phyloP scores from a whole-genome alignment of 2,888 invertebrate species.

The Dexiosoma caninum region DNA sequence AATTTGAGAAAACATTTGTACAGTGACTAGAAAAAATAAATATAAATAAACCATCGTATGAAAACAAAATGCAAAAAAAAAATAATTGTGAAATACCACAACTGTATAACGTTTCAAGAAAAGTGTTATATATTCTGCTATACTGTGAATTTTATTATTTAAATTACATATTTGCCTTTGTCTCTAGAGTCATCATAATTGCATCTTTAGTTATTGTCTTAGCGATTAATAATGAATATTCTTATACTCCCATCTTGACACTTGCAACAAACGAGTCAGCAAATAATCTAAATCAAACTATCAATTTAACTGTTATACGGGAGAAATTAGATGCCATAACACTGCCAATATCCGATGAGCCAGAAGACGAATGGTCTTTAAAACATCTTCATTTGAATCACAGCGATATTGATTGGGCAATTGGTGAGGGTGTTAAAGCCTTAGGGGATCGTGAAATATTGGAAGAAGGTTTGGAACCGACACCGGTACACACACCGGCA shows the following conservation, averaged over 20 bases:
- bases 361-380: slow-evolving; percentile 69
- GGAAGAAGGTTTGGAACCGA: slow-evolving; percentile 78
- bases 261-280: slow-evolving; percentile 63
- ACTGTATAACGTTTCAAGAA: slow-evolving; percentile 12
- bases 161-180: background rate
- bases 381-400: slow-evolving; percentile 58
- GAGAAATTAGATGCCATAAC: slow-evolving; percentile 59
- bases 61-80: background rate
- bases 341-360: slow-evolving; percentile 70
- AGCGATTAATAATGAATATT: slow-evolving; percentile 49
- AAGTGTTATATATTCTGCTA: slow-evolving; percentile 14
- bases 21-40: slow-evolving; percentile 11
- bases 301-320: slow-evolving; percentile 59
- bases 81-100: background rate
- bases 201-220: slow-evolving; percentile 68
- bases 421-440: slow-evolving; percentile 80
- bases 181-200: slow-evolving; percentile 69
- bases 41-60: background rate
- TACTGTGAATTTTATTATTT: background rate
- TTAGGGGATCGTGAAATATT: slow-evolving; percentile 80
- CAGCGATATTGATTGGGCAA: slow-evolving; percentile 76
- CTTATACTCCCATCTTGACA: slow-evolving; percentile 24
- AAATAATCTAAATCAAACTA: slow-evolving; percentile 15
- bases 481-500: slow-evolving; percentile 81
- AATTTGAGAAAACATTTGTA: slow-evolving; percentile 22